Evolutionary conservation across 1,140 invertebrate species (phyloP), one percentile per base, ranked within the genome.

Genomic region (Spodoptera frugiperda): DNA sequence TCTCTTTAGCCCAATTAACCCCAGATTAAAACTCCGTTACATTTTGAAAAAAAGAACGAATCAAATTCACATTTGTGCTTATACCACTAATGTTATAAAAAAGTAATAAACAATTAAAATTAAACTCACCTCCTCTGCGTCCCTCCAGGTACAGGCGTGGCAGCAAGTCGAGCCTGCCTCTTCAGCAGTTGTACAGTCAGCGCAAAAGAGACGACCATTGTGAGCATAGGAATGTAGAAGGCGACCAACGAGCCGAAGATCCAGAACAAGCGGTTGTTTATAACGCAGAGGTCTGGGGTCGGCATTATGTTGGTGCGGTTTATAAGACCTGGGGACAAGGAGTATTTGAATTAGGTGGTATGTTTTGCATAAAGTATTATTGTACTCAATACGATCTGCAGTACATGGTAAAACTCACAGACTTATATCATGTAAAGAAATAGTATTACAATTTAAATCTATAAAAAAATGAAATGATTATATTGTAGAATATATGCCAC

Each of bases 181-280:
- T 97, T 95, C 39, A 98, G 94, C 67, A 98, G 92, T 76, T 97
- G 96, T 9, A 99, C 98, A 0, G 98, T 99, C 21, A 98, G 95
- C 0, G 97, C 96, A 85, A 99, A 99, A 0, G 98, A 98, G 30
- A 97, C 95, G 33, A 98, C 96, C 94, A 94, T 94, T 65, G 98
- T 97, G 49, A 98, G 93, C 96, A 99, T 98, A 0, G 98, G 98
- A 54, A 99, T 96, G 94, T 99, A 99, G 93, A 99, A 99, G 44
- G 96, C 98, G 57, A 98, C 96, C 81, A 99, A 92, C 0, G 98
- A 98, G 0, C 97, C 98, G 84, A 98, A 97, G 4, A 98, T 96
- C 95, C 97, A 98, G 94, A 98, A 98, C 11, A 97, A 95, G 12
- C 97, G 94, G 92, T 98, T 98, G 93, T 98, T 98, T 84, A 98